These are phyloP conservation scores for Palaemon carinicauda DNA, from an alignment of 1,140 invertebrate species.

Conservation along the genomic window DNA sequence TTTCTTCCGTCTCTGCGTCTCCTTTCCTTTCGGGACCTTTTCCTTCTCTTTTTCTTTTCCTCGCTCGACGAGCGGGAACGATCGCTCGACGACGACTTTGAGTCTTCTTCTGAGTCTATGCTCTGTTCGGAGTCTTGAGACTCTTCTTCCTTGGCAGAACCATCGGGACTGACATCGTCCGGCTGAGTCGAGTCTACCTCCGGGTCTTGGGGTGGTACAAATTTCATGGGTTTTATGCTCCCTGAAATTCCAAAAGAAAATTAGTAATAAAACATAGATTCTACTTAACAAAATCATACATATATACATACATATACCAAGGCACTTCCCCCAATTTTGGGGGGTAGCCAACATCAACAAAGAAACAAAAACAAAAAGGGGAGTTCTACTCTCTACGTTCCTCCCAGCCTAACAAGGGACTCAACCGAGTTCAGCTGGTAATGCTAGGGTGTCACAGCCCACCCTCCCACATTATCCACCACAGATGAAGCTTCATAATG, in stretches of 20 bases:
- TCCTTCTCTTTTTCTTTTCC: slow-evolving; percentile 25
- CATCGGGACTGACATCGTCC: slow-evolving; percentile 36
- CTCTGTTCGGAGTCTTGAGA: slow-evolving; percentile 34
- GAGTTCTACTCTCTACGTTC: no score
- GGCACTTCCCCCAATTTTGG: no score
- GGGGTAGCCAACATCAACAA: no score
- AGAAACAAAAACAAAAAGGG: no score
- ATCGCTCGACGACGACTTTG: slow-evolving; percentile 43
- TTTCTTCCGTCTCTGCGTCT: slow-evolving; percentile 38
- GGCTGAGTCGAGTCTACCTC: slow-evolving; percentile 49
- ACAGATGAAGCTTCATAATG: no score
- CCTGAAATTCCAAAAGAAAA: slow-evolving; percentile 3
- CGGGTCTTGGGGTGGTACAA: slow-evolving; percentile 46
- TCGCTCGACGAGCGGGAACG: slow-evolving; percentile 37
- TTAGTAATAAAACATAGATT: background rate
- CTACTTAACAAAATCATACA: no score
- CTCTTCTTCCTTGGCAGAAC: slow-evolving; percentile 25
- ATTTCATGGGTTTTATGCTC: slow-evolving; percentile 37
- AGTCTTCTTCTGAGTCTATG: slow-evolving; percentile 43
- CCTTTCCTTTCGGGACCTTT: slow-evolving; percentile 41
- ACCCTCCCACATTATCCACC: no score
- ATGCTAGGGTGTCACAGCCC: no score
- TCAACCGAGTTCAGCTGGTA: no score
- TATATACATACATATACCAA: no score
- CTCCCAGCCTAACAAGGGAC: no score